Evolutionary conservation across 2,797 vertebrate species (phyloP), one percentile per base, ranked within the genome.

Genomic region (Poecilia gillii): DNA sequence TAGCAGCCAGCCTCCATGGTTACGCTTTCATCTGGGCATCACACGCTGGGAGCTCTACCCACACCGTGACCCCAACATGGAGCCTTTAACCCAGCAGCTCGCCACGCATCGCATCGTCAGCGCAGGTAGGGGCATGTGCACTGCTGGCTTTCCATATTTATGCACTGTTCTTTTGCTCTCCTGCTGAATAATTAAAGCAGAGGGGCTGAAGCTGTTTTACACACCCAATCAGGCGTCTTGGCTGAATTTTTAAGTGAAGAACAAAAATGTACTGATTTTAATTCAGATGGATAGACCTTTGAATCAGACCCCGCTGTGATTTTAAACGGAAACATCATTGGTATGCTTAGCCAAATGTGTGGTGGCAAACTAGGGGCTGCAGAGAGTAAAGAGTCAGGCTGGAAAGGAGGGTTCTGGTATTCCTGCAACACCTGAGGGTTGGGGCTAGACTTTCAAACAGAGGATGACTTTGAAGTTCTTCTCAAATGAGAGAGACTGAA

Each of bases 1-100:
- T 1, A 62, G 81, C 43, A 95, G 94, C 64, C 94, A 95, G 14
- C 96, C 96, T 0, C 72, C 95, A 1, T 96, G 96, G 96, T 93
- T 96, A 33, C 94, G 93, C 36, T 96, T 97, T 90, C 96, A 97
- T 18, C 81, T 97, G 0, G 93, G 95, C 71, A 97, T 97, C 88
- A 95, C 95, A 73, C 95, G 95, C 83, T 96, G 95, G 59, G 95
- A 96, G 91, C 93, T 97, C 74, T 97, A 96, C 75, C 81, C 92
- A 14, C 94, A 95, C n/a, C 86, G 0, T n/a, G 96, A 97, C 85
- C 90, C 94, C 64, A 90, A 93, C 86, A 82, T 94, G 89, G 88
- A 84, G 3, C 5, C 14, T 0, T 89, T 96, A 45, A 87, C 84
- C 62, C 72, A 57, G 77, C 96, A 97, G 81, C 89, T 97, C 47